These are phyloP conservation scores for Myotis daubentonii DNA, from an alignment of 2,797 vertebrate genomes.

Conservation along the genomic window DNA sequence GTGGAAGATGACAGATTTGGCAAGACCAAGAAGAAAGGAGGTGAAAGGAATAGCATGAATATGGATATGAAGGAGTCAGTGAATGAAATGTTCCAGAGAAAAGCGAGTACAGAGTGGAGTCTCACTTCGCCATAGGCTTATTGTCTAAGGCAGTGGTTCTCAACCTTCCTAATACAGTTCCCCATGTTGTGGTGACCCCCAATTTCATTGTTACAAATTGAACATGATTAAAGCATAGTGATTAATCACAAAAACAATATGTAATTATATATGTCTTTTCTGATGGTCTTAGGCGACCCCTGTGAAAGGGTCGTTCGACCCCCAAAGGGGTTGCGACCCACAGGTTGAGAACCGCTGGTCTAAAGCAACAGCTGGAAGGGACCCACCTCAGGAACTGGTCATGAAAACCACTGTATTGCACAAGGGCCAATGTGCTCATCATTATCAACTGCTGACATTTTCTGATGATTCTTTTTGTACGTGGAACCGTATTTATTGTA, in stretches of 20 bases:
- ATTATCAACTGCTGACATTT: not conserved
- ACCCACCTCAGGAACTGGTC: not conserved
- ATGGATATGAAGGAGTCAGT: not conserved
- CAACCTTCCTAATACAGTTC: too few species aligned
- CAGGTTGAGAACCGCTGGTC: too few species aligned
- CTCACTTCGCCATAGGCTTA: not conserved
- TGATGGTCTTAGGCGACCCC: too few species aligned
- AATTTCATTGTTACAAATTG: too few species aligned
- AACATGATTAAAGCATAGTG: too few species aligned
- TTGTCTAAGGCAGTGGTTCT: not conserved
- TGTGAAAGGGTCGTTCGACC: too few species aligned
- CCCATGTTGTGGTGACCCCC: too few species aligned
- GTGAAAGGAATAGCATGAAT: not conserved
- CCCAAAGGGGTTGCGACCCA: too few species aligned
- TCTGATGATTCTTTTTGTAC: not conserved
- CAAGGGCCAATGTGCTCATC: not conserved
- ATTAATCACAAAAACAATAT: too few species aligned
- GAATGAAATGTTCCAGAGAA: not conserved
- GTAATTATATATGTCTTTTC: too few species aligned
- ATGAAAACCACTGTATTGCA: not conserved
- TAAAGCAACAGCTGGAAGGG: not conserved
- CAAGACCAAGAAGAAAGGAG: not conserved
- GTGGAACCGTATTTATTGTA: not conserved
- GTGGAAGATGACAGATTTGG: not conserved
- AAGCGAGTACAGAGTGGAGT: not conserved